Percentiles rank a stretch among this genome's conserved stretches.
Conservation (phyloP, 1,140 invertebrate species). For the Drosophila kanapiae region DNA sequence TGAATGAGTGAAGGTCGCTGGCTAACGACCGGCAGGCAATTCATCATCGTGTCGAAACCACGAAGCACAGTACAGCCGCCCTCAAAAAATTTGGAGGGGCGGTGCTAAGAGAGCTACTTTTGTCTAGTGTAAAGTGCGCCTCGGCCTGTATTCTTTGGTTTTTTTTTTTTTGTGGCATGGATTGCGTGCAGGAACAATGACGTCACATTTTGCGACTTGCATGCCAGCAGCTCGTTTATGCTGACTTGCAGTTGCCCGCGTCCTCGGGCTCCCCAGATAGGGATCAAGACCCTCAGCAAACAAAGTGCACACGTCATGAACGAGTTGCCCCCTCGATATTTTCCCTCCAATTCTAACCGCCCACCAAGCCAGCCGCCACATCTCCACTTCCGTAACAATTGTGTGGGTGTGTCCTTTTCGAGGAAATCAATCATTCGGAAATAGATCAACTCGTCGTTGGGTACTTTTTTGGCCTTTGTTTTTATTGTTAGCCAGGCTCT, state of each 20-base stretch:
- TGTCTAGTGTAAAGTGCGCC: conserved; percentile 53
- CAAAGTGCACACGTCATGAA: conserved; percentile 70
- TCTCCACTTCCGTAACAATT: conserved; percentile 53
- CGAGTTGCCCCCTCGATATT: conserved; percentile 2
- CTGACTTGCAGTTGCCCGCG: conserved; percentile 66
- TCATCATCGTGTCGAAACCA: conserved; percentile 67
- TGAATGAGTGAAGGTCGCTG: conserved; percentile 77
- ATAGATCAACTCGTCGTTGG: conserved; percentile 68
- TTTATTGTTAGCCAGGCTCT: conserved; percentile 48
- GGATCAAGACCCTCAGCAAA: conserved; percentile 45
- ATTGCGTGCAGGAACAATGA: conserved; percentile 66
- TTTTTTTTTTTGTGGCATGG: conserved; percentile 16
- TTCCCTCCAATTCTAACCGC: not conserved
- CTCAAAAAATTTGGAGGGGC: conserved; percentile 15
- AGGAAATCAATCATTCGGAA: conserved; percentile 80
- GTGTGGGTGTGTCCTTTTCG: conserved; percentile 47
- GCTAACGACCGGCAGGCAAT: conserved; percentile 69
- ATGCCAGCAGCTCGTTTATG: conserved; percentile 72
- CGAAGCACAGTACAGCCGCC: not conserved
- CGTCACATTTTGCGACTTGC: conserved; percentile 68
- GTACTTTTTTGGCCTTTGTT: conserved; percentile 61
- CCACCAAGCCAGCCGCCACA: conserved; percentile 1
- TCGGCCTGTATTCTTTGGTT: conserved; percentile 16
- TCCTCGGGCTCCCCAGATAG: conserved; percentile 13
- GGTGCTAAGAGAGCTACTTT: conserved; percentile 20